Base-by-base conservation (phyloP, 2,113 vertebrate genomes). In the Dromaius novaehollandiae region DNA sequence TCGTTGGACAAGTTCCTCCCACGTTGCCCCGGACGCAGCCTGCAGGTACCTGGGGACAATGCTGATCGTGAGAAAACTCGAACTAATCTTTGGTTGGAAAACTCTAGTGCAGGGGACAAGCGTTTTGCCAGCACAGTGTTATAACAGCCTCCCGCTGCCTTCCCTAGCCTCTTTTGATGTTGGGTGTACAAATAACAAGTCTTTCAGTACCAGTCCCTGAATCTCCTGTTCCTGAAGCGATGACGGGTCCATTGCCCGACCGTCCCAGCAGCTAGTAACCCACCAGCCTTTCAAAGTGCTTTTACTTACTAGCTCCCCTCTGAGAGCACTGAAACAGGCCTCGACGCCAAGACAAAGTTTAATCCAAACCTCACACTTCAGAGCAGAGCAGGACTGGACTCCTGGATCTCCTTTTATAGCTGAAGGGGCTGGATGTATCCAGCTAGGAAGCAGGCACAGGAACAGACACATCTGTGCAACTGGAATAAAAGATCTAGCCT, bases 31-130 rank as follows among this genome's bases (percentile, higher is more conserved):
- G 5, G 70, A 86, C 90, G 64, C 65, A 2, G 13, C 46, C 55
- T 0, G 2, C 1, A 55, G 32, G 66, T 50, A 63, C 14, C 64
- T 30, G 9, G 0, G 34, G 48, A 36, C 5, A 56, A 46, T 0
- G 1, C 21, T 26, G 46, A 70, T 76, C 79, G 34, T 1, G 13
- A n/a, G 68, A 13, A 71, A 79, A 81, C 51, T 75, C 69, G 8
- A 42, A 7, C 42, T 48, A 22, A 79, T 17, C 86, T 79, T 9
- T 7, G 36, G 36, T 2, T 73, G 66, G 61, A 44, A 79, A 88
- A 9, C 24, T 25, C 48, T 5, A 19, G 7, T 18, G n/a, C 26
- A 46, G 51, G 0, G 28, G 7, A 46, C 38, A 73, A 74, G 24
- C 2, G 14, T 22, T 92, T 87, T n/a, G 63, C 64, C 73, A 53